phyloP scores from a whole-genome alignment of 2,797 vertebrate genomes.

The Typhlichthys eigenmanni region DNA sequence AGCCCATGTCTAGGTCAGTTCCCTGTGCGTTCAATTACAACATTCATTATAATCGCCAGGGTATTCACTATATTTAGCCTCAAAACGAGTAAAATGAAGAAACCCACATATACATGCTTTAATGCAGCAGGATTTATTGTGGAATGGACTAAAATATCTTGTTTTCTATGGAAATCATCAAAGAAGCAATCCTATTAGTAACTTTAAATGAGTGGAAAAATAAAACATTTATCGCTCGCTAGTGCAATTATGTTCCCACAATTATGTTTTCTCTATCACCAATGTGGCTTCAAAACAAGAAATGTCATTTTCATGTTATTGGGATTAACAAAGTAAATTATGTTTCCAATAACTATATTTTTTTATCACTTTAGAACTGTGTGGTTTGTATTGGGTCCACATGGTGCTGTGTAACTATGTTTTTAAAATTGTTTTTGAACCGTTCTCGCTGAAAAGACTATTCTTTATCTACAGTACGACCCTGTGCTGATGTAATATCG shows the following conservation, averaged over 20 bases:
- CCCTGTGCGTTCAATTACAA: too few species aligned
- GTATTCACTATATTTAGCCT: too few species aligned
- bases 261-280: conserved; percentile 4
- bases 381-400: background rate
- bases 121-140: background rate
- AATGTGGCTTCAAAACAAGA: conserved; percentile 6
- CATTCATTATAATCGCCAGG: too few species aligned
- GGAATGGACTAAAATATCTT: background rate
- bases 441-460: background rate
- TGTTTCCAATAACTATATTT: background rate
- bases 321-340: background rate
- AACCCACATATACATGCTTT: too few species aligned
- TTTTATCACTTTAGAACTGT: background rate
- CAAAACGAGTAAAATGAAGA: too few species aligned
- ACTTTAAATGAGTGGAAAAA: background rate
- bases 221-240: conserved; percentile 4
- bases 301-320: background rate
- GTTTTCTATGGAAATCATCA: conserved; percentile 2
- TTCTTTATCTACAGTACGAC: background rate
- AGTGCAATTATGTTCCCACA: conserved; percentile 9
- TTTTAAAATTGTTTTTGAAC: background rate
- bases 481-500: background rate
- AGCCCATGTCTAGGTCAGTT: too few species aligned
- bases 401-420: background rate
- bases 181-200: background rate